Evolutionary conservation across 2,888 invertebrate species (phyloP), one percentile per base, ranked within the genome.

Genomic region (Drosophila seclusa): DNA sequence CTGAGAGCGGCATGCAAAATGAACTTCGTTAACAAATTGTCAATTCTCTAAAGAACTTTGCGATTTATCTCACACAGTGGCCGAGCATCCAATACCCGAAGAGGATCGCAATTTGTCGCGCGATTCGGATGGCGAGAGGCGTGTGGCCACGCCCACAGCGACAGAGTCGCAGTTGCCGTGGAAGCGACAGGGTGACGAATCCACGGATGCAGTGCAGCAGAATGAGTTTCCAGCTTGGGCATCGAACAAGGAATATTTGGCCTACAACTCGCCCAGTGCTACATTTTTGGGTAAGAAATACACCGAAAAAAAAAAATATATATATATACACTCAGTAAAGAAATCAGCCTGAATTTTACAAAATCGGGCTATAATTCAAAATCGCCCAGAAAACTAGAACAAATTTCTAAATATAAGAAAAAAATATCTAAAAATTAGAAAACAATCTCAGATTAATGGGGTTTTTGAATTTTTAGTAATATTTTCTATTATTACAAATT

Each of bases 181-280:
- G 98, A 98, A 98, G 94, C 95, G 98, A 8, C 95, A 95, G 75
- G 97, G 96, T 89, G 95, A 96, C 63, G 94, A 94, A 68, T 95
- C 95, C 27, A 95, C 95, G 92, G 94, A 95, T 83, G 95, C 96
- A 82, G 93, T 96, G 60, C 95, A 96, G 87, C 97, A 97, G 91
- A 96, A 96, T 50, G 98, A 98, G 93, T 98, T 98, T 92, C 98
- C 98, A 16, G 96, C 98, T 18, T 99, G 98, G 98, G 98, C 98
- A 52, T 97, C 97, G 40, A 98, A 98, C 93, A 97, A 98, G 92
- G 98, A 98, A 91, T 98, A 98, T 92, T 94, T 98, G 87, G 97
- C 97, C 18, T 98, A 98, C 91, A 97, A 96, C 92, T 98, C 98
- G 60, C 98, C 98, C 4, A 97, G 97, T 13, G 97, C 97, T 59